These are phyloP conservation scores for Lasiurus borealis DNA, from an alignment of 2,113 vertebrate genomes.

Conservation along the genomic window DNA sequence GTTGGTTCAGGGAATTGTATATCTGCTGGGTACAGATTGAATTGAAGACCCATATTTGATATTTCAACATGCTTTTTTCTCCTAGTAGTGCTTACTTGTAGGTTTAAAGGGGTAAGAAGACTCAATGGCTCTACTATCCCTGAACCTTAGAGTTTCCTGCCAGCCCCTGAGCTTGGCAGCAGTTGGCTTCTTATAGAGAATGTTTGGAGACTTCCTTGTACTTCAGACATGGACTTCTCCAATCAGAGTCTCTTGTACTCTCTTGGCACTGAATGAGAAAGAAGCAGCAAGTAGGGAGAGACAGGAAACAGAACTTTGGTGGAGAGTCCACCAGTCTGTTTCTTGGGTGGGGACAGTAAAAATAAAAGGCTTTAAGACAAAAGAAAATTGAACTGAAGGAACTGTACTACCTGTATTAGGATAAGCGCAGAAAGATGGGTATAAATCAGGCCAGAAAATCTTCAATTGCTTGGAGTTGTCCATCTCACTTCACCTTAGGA, in stretches of 20 bases:
- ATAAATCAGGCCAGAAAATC: background rate
- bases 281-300: fast-evolving
- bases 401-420: background rate
- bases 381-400: background rate
- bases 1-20: background rate
- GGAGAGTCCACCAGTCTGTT: background rate
- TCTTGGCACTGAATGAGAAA: background rate
- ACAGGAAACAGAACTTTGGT: background rate
- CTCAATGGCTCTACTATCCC: background rate
- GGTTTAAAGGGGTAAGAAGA: background rate
- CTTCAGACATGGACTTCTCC: background rate
- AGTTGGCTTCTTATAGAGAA: background rate
- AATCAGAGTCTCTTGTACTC: background rate
- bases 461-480: background rate
- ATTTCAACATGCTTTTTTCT: background rate
- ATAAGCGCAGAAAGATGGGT: background rate
- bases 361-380: background rate
- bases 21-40: background rate
- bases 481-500: background rate
- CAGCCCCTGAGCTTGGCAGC: background rate
- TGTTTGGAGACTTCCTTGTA: background rate
- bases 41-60: background rate
- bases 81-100: background rate
- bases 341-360: background rate
- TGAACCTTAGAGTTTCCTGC: background rate